Evolutionary conservation across 2,888 invertebrate species (phyloP).

Genomic region (Volucella bombylans): DNA sequence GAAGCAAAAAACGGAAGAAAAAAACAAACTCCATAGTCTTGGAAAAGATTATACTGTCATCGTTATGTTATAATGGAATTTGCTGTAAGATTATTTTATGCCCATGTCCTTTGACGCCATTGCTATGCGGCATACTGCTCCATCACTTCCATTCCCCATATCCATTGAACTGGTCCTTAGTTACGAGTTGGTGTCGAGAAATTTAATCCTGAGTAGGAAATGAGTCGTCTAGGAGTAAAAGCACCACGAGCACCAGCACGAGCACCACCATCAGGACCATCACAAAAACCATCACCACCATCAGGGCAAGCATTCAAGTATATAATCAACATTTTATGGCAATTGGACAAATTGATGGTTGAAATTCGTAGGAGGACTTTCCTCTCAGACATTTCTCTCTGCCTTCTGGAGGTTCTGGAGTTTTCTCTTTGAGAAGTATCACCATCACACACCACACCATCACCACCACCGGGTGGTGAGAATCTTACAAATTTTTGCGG

Average conservation of each 20-base stretch:
- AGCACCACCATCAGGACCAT: slow-evolving; percentile 10
- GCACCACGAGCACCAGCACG: neutral
- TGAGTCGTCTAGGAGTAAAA: slow-evolving; percentile 39
- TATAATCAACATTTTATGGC: slow-evolving; percentile 49
- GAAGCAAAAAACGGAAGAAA: too few relatives aligned
- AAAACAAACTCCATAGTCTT: neutral
- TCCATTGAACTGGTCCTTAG: slow-evolving; percentile 11
- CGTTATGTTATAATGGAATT: slow-evolving; percentile 55
- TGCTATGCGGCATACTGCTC: slow-evolving; percentile 27
- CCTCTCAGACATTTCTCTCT: neutral
- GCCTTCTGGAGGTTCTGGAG: neutral
- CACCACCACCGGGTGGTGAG: neutral
- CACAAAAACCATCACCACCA: slow-evolving; percentile 11
- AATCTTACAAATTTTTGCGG: neutral
- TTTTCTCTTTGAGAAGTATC: slow-evolving; percentile 7
- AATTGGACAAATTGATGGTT: slow-evolving; percentile 49
- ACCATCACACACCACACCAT: too few relatives aligned
- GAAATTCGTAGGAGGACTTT: slow-evolving; percentile 35
- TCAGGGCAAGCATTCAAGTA: slow-evolving; percentile 32
- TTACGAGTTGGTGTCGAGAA: slow-evolving; percentile 35
- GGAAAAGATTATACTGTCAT: slow-evolving; percentile 27
- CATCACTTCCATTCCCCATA: slow-evolving; percentile 20
- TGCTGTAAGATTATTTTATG: slow-evolving; percentile 46
- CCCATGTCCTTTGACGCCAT: slow-evolving; percentile 43
- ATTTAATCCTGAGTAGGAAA: slow-evolving; percentile 36